These are phyloP conservation scores for Cydia strobilella DNA, from an alignment of 1,140 invertebrate species.

Conservation along the genomic window DNA sequence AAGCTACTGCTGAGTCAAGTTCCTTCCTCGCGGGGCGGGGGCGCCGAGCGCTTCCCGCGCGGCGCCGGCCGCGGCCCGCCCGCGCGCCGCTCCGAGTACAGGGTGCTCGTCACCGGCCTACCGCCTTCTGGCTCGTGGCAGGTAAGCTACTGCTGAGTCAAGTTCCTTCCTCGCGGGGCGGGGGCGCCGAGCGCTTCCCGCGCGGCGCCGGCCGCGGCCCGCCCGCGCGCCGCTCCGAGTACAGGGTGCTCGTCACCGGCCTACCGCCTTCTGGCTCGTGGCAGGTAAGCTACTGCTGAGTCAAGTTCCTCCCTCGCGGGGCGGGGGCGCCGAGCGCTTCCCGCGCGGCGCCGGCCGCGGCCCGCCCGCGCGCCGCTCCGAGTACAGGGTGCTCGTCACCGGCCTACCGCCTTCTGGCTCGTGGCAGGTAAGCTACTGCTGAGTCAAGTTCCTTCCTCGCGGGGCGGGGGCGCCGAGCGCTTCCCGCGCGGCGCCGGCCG, in stretches of 20 bases:
- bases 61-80: conserved; percentile 97
- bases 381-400: conserved; percentile 96
- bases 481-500: conserved; percentile 75
- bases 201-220: conserved; percentile 81
- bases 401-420: conserved; percentile 89
- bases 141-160: too few species aligned
- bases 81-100: conserved; percentile 98
- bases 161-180: too few species aligned
- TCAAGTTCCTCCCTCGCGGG: too few species aligned
- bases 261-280: conserved; percentile 60
- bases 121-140: too few species aligned
- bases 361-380: conserved; percentile 93
- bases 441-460: too few species aligned
- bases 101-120: conserved; percentile 89
- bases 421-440: conserved; percentile 90
- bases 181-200: conserved; percentile 78
- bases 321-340: conserved; percentile 83
- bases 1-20: too few species aligned
- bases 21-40: too few species aligned
- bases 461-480: too few species aligned
- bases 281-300: conserved; percentile 75
- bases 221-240: conserved; percentile 79
- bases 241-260: conserved; percentile 62
- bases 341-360: conserved; percentile 92
- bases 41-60: conserved; percentile 76